Evolutionary conservation across 2,113 vertebrate species (phyloP).

Genomic region (Hippolais icterina): DNA sequence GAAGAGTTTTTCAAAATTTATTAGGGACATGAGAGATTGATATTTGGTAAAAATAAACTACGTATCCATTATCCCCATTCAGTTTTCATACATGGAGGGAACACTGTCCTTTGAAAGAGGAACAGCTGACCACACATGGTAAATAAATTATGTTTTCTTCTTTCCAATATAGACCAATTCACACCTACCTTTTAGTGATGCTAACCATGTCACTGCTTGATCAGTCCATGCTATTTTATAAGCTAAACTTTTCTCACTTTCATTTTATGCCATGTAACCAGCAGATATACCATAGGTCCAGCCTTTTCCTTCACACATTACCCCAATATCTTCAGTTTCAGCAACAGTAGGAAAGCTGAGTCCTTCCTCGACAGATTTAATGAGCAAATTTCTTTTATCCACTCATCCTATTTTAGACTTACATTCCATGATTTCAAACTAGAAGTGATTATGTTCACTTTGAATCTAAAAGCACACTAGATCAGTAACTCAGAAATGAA

Average conservation of each 20-base stretch:
- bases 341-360: background rate
- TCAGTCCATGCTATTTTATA: background rate
- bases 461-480: background rate
- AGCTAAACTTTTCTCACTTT: background rate
- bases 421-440: background rate
- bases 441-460: background rate
- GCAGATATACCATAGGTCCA: background rate
- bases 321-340: background rate
- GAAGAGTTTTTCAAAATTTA: background rate
- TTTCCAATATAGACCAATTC: background rate
- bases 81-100: background rate
- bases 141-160: background rate
- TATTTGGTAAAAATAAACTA: background rate
- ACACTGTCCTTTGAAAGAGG: background rate
- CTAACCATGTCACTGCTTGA: background rate
- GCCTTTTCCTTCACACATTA: background rate
- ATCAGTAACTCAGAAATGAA: background rate
- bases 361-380: background rate
- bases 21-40: background rate
- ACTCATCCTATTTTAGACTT: background rate
- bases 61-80: background rate
- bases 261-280: background rate
- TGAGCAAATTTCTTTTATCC: background rate
- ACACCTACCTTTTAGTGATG: rapidly evolving
- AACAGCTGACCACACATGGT: background rate